Evolutionary conservation across 2,888 invertebrate species (phyloP), one percentile per base, ranked within the genome.

Genomic region (Pollenia griseotomentosa): DNA sequence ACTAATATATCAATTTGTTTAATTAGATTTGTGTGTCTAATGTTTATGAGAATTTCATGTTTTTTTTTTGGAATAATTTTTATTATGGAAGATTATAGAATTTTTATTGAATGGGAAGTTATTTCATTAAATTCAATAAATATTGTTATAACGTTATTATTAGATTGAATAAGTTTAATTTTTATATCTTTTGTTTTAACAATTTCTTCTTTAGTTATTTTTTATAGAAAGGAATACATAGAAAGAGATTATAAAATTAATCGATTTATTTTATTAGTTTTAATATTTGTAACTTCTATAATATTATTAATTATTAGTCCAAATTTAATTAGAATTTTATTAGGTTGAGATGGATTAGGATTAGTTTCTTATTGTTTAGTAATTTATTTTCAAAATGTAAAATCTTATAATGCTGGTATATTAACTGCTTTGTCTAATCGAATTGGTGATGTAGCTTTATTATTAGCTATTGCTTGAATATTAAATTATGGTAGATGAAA

Each of bases 301-400:
- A 94, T 95, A 90, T 93, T 96, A 91, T 94, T 96, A 94, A 95
- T 96, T 95, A 94, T 95, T 94, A 95, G 95, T 0, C 95, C 95
- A 87, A 96, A 96, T 94, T 94, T 96, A 93, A 94, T 96, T 94
- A 95, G 95, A 92, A 95, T 96, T 94, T 94, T 96, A 92, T 94
- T 96, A 92, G 96, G 96, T 0, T 96, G 96, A 88, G 96, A 96
- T 95, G 96, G 96, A 0, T 94, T 96, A 92, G 96, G 96, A 0
- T 94, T 96, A 92, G 93, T 95, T 90, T 96, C 96, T 91, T 96
- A 96, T 95, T 95, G 95, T 94, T 95, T 96, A 97, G 91, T 91
- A 3, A 91, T 91, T 91, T 91, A 91, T 91, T 92, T 90, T 90
- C 90, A 96, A 93, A 96, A 96, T 94, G 91, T 94, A 79, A 95